Conservation (phyloP, 2,888 invertebrate genomes). For the Lepidonotus clava region DNA sequence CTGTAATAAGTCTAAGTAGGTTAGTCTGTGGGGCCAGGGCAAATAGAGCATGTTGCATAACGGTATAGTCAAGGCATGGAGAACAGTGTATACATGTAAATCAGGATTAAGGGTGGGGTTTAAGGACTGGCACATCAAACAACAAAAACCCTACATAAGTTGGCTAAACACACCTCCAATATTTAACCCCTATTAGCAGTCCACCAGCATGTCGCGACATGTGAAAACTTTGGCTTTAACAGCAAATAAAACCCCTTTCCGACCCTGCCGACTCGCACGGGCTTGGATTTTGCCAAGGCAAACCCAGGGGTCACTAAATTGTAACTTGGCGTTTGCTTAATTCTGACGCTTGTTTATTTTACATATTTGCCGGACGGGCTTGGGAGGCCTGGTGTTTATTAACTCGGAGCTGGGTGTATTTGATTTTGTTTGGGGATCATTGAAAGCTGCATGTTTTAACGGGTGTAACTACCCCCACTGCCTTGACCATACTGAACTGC, state of each 20-base stretch:
- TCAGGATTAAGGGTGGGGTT: constrained; percentile 2
- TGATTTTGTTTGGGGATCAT: background rate
- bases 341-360: too few species aligned
- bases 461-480: constrained; percentile 2
- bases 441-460: background rate
- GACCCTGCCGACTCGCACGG: background rate
- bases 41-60: constrained; percentile 36
- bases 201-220: background rate
- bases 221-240: background rate
- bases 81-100: constrained; percentile 15
- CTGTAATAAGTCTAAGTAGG: background rate
- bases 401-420: too few species aligned
- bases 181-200: background rate
- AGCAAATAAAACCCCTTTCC: background rate
- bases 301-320: too few species aligned
- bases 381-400: too few species aligned
- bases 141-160: background rate
- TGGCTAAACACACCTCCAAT: constrained; percentile 2
- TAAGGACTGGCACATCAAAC: background rate
- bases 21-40: background rate
- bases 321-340: too few species aligned
- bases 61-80: constrained; percentile 33
- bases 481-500: constrained; percentile 39
- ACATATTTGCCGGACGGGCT: too few species aligned
- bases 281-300: background rate